Conservation (phyloP, 2,113 vertebrate genomes). For the Malaclemys terrapin region DNA sequence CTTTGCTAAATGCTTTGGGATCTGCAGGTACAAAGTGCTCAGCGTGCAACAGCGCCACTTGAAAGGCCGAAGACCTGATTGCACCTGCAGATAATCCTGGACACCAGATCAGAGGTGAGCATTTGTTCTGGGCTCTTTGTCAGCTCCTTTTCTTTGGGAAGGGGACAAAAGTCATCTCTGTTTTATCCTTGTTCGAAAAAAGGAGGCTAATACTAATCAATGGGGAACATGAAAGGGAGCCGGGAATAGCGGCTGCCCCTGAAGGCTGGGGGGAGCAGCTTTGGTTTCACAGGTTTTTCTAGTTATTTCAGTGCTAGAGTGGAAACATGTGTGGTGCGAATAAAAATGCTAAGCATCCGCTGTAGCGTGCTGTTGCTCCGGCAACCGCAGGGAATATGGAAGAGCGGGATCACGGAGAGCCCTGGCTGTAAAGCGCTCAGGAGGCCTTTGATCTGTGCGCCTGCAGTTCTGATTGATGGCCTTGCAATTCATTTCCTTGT, state of each 20-base stretch:
- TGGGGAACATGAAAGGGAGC: conserved; percentile 39
- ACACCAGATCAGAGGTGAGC: not conserved
- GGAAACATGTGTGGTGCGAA: conserved; percentile 70
- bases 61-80: not conserved
- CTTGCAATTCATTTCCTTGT: conserved; percentile 82
- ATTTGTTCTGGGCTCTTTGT: fast-evolving
- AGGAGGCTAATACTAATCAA: conserved; percentile 28
- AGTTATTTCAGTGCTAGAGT: conserved; percentile 55
- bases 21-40: fast-evolving
- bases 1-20: not conserved
- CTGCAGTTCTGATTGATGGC: conserved; percentile 82
- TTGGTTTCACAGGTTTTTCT: conserved; percentile 66
- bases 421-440: conserved; percentile 68
- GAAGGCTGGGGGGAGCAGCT: conserved; percentile 44
- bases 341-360: conserved; percentile 59
- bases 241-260: conserved; percentile 34
- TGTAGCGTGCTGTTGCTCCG: conserved; percentile 73
- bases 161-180: not conserved
- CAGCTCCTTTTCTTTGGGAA: not conserved
- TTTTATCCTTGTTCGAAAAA: not conserved
- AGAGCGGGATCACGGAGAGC: conserved; percentile 33
- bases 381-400: conserved; percentile 81
- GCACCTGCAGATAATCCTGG: not conserved
- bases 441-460: conserved; percentile 82
- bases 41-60: not conserved